A percentile compares a stretch with the other conserved stretches of the same genome.
These are phyloP conservation scores for Mungos mungo DNA, from an alignment of 2,113 vertebrate species.

Conservation along the genomic window DNA sequence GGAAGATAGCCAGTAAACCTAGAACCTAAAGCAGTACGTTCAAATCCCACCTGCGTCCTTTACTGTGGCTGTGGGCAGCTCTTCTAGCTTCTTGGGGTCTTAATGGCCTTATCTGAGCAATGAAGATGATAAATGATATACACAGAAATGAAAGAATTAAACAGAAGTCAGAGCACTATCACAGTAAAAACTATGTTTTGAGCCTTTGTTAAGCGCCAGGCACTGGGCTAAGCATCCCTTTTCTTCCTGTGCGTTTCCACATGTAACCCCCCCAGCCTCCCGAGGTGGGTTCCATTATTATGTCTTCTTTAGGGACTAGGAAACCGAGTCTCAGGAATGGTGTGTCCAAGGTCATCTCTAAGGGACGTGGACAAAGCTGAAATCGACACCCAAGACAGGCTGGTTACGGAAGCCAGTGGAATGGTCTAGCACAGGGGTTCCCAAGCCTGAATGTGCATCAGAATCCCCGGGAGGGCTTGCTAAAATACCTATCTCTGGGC, in stretches of 20 bases:
- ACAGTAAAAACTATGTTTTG: background rate
- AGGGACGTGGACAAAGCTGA: background rate
- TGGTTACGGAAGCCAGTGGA: background rate
- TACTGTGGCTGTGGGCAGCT: background rate
- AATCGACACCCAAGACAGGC: background rate
- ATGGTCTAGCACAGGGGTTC: background rate
- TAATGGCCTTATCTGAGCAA: background rate
- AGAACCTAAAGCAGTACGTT: background rate
- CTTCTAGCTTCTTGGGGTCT: background rate
- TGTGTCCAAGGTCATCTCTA: background rate
- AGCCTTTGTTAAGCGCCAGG: background rate
- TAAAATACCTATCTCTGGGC: background rate
- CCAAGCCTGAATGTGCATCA: background rate
- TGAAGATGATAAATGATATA: background rate
- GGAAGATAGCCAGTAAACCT: background rate
- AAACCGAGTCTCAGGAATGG: background rate
- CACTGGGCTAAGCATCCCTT: background rate
- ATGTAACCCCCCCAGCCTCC: background rate
- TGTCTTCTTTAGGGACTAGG: background rate
- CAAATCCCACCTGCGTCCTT: background rate
- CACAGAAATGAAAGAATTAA: background rate
- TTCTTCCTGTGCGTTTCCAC: no score
- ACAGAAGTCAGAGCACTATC: background rate
- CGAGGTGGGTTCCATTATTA: background rate
- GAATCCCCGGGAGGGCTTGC: background rate